phyloP scores from a whole-genome alignment of 2,888 invertebrate genomes.

The Alitta virens region DNA sequence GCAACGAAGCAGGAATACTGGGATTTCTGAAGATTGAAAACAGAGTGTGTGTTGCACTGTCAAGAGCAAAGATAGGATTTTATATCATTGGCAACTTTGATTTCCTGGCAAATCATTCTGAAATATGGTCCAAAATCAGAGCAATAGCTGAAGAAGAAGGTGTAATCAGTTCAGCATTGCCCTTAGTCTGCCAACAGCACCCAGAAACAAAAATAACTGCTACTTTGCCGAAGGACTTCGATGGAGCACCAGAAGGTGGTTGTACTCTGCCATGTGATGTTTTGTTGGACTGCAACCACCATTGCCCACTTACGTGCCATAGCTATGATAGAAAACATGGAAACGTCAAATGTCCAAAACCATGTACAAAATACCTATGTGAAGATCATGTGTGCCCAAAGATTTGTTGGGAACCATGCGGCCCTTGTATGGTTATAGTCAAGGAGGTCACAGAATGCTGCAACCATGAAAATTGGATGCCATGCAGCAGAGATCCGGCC shows the following conservation, averaged over 20 bases:
- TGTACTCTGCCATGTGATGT: slow-evolving; percentile 63
- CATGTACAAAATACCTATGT: slow-evolving; percentile 34
- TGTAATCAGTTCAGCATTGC: slow-evolving; percentile 5
- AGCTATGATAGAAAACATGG: slow-evolving; percentile 62
- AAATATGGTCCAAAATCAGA: slow-evolving; percentile 21
- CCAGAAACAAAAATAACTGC: slow-evolving; percentile 18
- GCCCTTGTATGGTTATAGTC: slow-evolving; percentile 35
- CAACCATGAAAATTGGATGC: slow-evolving; percentile 38
- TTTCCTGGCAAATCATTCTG: slow-evolving; percentile 22
- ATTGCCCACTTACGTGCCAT: slow-evolving; percentile 66
- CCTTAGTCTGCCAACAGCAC: slow-evolving; percentile 41
- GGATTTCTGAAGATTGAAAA: slow-evolving; percentile 52
- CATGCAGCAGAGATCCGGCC: slow-evolving; percentile 32
- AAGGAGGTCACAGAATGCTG: slow-evolving; percentile 39
- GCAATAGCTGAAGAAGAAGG: not conserved
- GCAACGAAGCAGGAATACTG: slow-evolving; percentile 41
- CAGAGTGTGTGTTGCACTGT: slow-evolving; percentile 52
- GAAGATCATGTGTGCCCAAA: slow-evolving; percentile 33
- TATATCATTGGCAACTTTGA: slow-evolving; percentile 52
- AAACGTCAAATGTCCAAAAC: slow-evolving; percentile 44
- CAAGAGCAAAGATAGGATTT: slow-evolving; percentile 51
- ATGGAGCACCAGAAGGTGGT: slow-evolving; percentile 58
- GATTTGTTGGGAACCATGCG: slow-evolving; percentile 36
- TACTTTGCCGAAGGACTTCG: slow-evolving; percentile 22
- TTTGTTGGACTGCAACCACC: slow-evolving; percentile 65